Evolutionary conservation across 2,113 vertebrate species (phyloP).

Genomic region (Heloderma charlesbogerti): DNA sequence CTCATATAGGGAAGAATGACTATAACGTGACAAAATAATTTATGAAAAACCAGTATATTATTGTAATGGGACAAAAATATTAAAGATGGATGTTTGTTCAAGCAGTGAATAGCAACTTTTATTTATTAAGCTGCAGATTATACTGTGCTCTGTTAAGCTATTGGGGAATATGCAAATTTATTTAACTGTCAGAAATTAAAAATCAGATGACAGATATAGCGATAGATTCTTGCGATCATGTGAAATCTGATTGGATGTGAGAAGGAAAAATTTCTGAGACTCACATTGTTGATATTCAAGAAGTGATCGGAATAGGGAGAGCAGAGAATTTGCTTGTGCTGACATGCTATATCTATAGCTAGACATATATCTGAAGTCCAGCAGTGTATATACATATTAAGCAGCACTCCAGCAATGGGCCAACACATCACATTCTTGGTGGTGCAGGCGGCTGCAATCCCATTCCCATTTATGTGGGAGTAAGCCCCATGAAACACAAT

Average conservation of each 20-base stretch:
- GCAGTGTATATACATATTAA: not conserved
- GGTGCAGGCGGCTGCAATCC: not conserved
- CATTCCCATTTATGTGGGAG: not conserved
- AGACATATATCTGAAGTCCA: not conserved
- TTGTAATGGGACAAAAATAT: not conserved
- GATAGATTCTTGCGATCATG: not conserved
- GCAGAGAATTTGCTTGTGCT: conserved; percentile 10
- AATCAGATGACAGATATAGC: not conserved
- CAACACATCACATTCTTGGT: not conserved
- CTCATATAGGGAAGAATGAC: no score
- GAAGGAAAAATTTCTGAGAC: conserved; percentile 7
- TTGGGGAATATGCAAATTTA: not conserved
- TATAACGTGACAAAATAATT: not conserved
- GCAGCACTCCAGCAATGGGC: rapidly evolving
- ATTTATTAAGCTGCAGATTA: not conserved
- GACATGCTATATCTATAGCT: not conserved
- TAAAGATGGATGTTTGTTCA: not conserved
- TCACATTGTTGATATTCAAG: conserved; percentile 1
- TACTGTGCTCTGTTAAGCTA: not conserved
- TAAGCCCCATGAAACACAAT: not conserved
- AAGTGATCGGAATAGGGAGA: conserved; percentile 9
- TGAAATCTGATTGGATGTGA: not conserved
- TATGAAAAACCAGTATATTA: not conserved
- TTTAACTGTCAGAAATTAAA: not conserved
- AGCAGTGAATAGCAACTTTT: not conserved